Evolutionary conservation across 1,140 invertebrate genomes (phyloP).

Genomic region (Amyelois transitella): DNA sequence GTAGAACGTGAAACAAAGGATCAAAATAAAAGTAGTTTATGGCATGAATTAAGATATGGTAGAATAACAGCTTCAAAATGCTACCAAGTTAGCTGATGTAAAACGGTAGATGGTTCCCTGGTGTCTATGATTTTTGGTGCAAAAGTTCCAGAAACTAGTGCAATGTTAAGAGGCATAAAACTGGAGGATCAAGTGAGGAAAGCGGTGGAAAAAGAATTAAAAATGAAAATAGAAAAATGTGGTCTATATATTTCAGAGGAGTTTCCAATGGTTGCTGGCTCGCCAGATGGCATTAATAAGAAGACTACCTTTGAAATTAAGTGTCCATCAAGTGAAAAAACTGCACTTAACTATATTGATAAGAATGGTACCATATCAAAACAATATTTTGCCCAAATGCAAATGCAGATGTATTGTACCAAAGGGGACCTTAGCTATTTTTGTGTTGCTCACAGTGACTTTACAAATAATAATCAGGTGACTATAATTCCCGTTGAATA

Average conservation of each 20-base stretch:
- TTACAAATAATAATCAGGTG: slow-evolving; percentile 3
- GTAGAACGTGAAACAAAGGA: slow-evolving; percentile 3
- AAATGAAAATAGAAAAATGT: neutral
- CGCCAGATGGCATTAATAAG: neutral
- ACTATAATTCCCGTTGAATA: slow-evolving; percentile 10
- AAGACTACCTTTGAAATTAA: slow-evolving; percentile 4
- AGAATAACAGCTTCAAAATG: slow-evolving; percentile 23
- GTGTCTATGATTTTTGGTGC: slow-evolving; percentile 1
- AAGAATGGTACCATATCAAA: slow-evolving; percentile 16
- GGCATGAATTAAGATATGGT: slow-evolving; percentile 19
- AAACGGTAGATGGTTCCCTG: neutral
- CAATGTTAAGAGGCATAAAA: slow-evolving; percentile 1
- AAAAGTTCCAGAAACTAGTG: neutral
- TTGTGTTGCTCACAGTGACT: slow-evolving; percentile 9
- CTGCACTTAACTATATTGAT: slow-evolving; percentile 21
- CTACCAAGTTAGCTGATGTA: neutral
- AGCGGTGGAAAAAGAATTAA: neutral
- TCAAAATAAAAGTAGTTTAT: slow-evolving; percentile 5
- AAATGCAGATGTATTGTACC: slow-evolving; percentile 9
- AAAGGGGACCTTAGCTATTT: slow-evolving; percentile 7
- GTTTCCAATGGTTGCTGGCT: too few relatives aligned
- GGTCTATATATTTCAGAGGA: too few relatives aligned
- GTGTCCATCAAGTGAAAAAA: slow-evolving; percentile 19
- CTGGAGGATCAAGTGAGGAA: neutral
- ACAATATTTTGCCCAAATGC: slow-evolving; percentile 18